Base-by-base conservation (phyloP, 2,888 invertebrate genomes). In the Calameuta idolon region DNA sequence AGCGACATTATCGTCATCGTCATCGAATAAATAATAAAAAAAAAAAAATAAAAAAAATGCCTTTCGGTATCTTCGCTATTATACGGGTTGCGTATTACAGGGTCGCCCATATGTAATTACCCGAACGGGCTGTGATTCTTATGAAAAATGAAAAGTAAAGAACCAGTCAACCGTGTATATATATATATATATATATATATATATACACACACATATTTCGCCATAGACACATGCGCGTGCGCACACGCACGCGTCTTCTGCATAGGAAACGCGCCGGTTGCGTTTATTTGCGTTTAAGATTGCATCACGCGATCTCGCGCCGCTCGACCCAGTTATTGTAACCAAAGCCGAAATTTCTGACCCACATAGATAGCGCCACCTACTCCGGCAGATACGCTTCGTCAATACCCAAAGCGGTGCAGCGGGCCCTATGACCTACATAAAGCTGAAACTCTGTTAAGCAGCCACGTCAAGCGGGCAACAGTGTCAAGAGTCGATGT, bases 311-410 rank as follows among this genome's bases (percentile, higher is more conserved):
- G 12, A 40, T 37, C 37, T 15, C 40, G 40, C 40, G 40, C 40
- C 15, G 31, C 69, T 31, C 81, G 84, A 82, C 86, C 86, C 77
- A 85, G 81, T 86, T 87, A 81, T 77, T 79, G 78, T 69, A 77
- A 78, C 81, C 77, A 79, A 75, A 82, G 76, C 78, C 81, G 83
- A 81, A 82, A 83, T 84, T 82, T 83, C 80, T 81, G 80, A 81
- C 83, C 82, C 75, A 69, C 71, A 71, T 78, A 83, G 81, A 85
- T 83, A 85, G 75, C 73, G 74, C 33, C 34, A 40, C 40, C 40
- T 33, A 31, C 5, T 30, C 74, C 23, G 34, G 35, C 69, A 69
- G 69, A 69, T 69, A 69, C 69, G 30, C 69, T 30, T 69, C 69
- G 1, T 12, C 33, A 30, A 15, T 33, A 12, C 11, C 31, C 31